These are phyloP conservation scores for Macaria notata DNA, from an alignment of 2,888 invertebrate species.

Conservation along the genomic window DNA sequence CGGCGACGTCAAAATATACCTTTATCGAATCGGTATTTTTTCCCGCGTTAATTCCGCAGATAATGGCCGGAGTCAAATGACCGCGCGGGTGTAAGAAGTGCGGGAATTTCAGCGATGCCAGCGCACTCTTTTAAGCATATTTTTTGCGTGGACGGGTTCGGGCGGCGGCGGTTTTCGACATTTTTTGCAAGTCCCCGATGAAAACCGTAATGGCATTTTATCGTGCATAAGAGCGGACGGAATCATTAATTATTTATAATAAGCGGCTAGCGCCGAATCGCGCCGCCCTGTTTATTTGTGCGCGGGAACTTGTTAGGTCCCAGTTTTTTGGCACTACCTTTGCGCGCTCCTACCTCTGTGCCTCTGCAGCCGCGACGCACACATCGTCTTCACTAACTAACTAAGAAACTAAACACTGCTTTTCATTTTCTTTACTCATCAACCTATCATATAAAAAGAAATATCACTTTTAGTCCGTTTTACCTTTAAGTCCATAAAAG, in stretches of 20 bases:
- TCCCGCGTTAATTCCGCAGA: conserved; percentile 76
- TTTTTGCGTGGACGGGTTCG: conserved; percentile 69
- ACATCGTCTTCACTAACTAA: too few relatives aligned
- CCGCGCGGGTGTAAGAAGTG: conserved; percentile 70
- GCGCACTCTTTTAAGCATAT: conserved; percentile 75
- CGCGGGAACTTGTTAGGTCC: conserved; percentile 39
- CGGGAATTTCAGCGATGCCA: conserved; percentile 78
- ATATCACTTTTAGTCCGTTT: too few relatives aligned
- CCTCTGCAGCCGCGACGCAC: not conserved
- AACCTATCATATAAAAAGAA: too few relatives aligned
- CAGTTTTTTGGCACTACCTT: conserved; percentile 48
- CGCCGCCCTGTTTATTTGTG: conserved; percentile 63
- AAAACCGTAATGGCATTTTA: conserved; percentile 82
- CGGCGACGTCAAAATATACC: conserved; percentile 66
- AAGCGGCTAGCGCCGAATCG: conserved; percentile 76
- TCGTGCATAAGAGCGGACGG: conserved; percentile 78
- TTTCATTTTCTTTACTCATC: too few relatives aligned
- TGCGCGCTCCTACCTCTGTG: conserved; percentile 35
- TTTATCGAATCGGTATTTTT: conserved; percentile 73
- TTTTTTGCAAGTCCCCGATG: conserved; percentile 75
- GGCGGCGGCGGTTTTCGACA: conserved; percentile 67
- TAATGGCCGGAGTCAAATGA: conserved; percentile 80
- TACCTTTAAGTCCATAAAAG: too few relatives aligned
- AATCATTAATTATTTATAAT: conserved; percentile 83
- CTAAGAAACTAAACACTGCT: too few relatives aligned